Evolutionary conservation across 1,140 invertebrate species (phyloP).

Genomic region (Calephelis nemesis): DNA sequence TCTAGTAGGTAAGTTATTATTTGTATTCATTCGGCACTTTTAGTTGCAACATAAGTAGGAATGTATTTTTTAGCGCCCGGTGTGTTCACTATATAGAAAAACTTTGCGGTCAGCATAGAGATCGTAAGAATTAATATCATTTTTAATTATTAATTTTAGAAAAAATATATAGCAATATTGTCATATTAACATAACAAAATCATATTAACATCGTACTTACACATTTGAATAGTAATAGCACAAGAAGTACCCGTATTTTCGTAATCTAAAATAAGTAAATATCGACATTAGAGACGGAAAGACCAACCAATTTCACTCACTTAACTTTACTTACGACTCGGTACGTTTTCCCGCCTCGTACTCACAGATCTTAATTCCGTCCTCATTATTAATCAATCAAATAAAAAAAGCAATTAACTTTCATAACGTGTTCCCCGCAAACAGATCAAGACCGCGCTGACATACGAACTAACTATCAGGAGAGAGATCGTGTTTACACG

Average conservation of each 20-base stretch:
- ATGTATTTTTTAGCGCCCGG: too few species aligned
- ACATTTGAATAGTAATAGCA: constrained; percentile 74
- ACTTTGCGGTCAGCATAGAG: too few species aligned
- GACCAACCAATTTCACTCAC: constrained; percentile 20
- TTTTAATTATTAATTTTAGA: too few species aligned
- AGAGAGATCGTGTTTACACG: constrained; percentile 68
- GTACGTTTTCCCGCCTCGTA: constrained; percentile 66
- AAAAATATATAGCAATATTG: too few species aligned
- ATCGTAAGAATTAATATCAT: too few species aligned
- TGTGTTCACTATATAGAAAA: too few species aligned
- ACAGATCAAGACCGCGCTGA: constrained; percentile 63
- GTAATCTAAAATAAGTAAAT: constrained; percentile 70
- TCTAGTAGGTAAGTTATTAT: too few species aligned
- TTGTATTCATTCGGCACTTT: too few species aligned
- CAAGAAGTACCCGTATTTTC: constrained; percentile 70
- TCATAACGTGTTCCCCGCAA: constrained; percentile 56
- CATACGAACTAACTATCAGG: constrained; percentile 67
- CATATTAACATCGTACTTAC: constrained; percentile 50
- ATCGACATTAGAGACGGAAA: constrained; percentile 10
- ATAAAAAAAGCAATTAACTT: constrained; percentile 40
- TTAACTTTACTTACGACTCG: constrained; percentile 65
- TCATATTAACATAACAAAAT: too few species aligned
- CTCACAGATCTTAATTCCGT: constrained; percentile 58
- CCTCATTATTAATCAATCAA: constrained; percentile 44
- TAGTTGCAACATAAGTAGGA: too few species aligned